Percentiles rank a stretch among this genome's conserved stretches.
Evolutionary conservation across 2,888 invertebrate species (phyloP).

Genomic region (Stomorhina lunata): DNA sequence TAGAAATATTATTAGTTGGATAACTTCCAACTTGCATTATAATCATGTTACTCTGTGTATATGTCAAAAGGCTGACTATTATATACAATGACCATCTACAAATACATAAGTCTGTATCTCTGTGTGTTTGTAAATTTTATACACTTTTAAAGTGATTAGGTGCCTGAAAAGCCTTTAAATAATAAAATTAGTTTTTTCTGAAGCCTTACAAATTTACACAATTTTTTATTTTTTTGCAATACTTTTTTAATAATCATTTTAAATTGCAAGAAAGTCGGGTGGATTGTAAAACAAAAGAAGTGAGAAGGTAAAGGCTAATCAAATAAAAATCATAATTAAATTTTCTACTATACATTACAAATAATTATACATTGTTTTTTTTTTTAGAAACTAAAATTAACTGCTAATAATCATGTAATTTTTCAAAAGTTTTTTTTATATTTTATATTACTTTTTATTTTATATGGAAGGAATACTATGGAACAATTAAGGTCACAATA

Average conservation of each 20-base stretch:
- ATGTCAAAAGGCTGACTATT: not conserved
- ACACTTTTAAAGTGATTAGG: not conserved
- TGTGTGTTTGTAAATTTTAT: too few relatives aligned
- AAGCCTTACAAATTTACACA: too few relatives aligned
- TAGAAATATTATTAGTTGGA: conserved; percentile 35
- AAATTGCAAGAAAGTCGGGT: not conserved
- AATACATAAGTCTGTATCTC: too few relatives aligned
- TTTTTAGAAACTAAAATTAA: not conserved
- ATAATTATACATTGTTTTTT: not conserved
- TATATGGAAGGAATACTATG: too few relatives aligned
- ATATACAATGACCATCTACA: not conserved
- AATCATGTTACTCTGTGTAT: too few relatives aligned
- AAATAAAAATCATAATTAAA: not conserved
- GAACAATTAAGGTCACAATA: too few relatives aligned
- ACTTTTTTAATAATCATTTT: too few relatives aligned
- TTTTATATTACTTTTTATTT: too few relatives aligned
- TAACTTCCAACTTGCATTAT: conserved; percentile 23
- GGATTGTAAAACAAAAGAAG: too few relatives aligned
- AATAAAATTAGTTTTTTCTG: conserved; percentile 23
- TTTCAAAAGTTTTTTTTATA: too few relatives aligned
- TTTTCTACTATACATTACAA: not conserved
- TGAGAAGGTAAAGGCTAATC: too few relatives aligned
- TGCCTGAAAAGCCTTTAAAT: conserved; percentile 6
- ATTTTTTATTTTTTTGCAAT: too few relatives aligned
- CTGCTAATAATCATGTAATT: not conserved